Evolutionary conservation across 1,140 invertebrate genomes (phyloP).

Genomic region (Hydropsyche tenuis): DNA sequence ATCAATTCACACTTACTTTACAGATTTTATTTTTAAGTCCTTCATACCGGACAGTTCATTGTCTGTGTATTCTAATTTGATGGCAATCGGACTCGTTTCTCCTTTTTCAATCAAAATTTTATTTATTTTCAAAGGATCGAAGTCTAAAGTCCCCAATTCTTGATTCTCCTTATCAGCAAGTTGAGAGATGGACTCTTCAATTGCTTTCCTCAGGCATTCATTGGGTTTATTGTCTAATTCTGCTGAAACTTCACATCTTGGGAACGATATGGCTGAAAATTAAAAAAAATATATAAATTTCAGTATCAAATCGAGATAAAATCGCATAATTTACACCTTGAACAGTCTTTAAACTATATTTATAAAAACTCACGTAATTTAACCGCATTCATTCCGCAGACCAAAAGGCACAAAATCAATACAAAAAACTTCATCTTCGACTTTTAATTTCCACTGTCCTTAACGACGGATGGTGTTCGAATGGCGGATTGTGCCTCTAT

Average conservation of each 20-base stretch:
- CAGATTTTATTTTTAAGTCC: conserved; percentile 9
- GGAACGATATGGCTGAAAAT: conserved; percentile 41
- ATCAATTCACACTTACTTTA: conserved; percentile 39
- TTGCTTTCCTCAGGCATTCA: conserved; percentile 38
- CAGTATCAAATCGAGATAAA: too few relatives aligned
- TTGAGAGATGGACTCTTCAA: conserved; percentile 32
- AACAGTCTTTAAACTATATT: too few relatives aligned
- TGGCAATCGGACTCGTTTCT: conserved; percentile 40
- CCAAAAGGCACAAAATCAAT: too few relatives aligned
- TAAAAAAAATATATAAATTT: too few relatives aligned
- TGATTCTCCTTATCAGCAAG: conserved; percentile 38
- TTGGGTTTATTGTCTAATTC: conserved; percentile 45
- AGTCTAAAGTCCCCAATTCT: conserved; percentile 35
- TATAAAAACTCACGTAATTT: too few relatives aligned
- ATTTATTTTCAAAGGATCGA: conserved; percentile 45
- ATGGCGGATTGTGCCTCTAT: too few relatives aligned
- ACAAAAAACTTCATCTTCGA: too few relatives aligned
- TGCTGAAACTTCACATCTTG: conserved; percentile 44
- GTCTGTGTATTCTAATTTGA: conserved; percentile 42
- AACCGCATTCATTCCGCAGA: too few relatives aligned
- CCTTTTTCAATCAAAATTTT: conserved; percentile 42
- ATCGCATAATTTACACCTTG: too few relatives aligned
- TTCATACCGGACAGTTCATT: conserved; percentile 37
- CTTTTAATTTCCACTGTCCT: too few relatives aligned
- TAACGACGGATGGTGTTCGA: too few relatives aligned